Evolutionary conservation across 1,140 invertebrate genomes (phyloP).

Genomic region (Psix sp.): DNA sequence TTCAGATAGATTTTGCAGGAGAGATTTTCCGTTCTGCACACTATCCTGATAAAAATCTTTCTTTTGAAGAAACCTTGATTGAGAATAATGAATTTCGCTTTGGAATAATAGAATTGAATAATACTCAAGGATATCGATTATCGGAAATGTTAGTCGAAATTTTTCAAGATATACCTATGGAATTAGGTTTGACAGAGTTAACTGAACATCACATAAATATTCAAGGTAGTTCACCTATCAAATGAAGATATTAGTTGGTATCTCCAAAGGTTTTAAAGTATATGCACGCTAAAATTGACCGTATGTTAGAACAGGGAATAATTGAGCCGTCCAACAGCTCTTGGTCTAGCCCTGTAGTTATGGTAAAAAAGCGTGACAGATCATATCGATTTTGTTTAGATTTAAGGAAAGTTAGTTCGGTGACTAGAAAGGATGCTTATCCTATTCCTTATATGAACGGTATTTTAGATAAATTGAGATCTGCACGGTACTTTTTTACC

Average conservation of each 20-base stretch:
- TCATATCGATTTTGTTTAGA: slow-evolving; percentile 66
- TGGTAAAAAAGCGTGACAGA: slow-evolving; percentile 68
- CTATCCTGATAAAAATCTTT: too few relatives aligned
- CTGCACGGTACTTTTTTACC: neutral
- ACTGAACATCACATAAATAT: slow-evolving; percentile 9
- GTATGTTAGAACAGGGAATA: slow-evolving; percentile 62
- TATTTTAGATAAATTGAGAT: slow-evolving; percentile 8
- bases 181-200: slow-evolving; percentile 3
- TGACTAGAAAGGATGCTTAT: too few relatives aligned
- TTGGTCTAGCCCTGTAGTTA: slow-evolving; percentile 67
- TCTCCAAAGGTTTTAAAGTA: slow-evolving; percentile 26
- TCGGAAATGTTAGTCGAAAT: too few relatives aligned
- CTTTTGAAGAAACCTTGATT: too few relatives aligned
- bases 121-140: neutral
- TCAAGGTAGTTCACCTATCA: slow-evolving; percentile 11
- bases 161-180: too few relatives aligned
- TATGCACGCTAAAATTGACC: neutral
- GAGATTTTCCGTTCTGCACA: too few relatives aligned
- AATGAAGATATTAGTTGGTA: slow-evolving; percentile 28
- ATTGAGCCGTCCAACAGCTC: slow-evolving; percentile 66
- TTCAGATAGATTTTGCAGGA: too few relatives aligned
- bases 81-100: too few relatives aligned
- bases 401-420: too few relatives aligned
- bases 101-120: neutral
- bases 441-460: slow-evolving; percentile 48